phyloP scores from a whole-genome alignment of 1,140 invertebrate genomes.

The Saccostrea glomerata region DNA sequence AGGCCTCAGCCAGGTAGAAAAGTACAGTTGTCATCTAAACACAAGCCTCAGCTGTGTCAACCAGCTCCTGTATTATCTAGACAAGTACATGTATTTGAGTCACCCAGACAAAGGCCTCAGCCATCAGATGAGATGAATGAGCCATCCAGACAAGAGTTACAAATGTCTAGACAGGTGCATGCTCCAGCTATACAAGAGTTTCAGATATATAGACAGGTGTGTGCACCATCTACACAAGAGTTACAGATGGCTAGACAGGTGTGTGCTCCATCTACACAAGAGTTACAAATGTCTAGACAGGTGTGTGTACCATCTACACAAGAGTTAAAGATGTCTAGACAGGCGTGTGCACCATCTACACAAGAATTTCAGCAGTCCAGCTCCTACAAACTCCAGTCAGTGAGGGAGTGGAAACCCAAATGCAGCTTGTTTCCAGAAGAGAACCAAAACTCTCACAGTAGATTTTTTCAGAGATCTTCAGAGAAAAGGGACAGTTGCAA shows the following conservation, averaged over 20 bases:
- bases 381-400: neutral
- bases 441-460: neutral
- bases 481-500: neutral
- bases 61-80: no score
- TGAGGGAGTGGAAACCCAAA: neutral
- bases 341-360: neutral
- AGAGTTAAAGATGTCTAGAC: neutral
- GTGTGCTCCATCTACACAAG: neutral
- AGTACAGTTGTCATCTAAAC: no score
- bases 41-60: no score
- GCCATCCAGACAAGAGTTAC: no score
- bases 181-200: neutral
- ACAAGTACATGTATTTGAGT: no score
- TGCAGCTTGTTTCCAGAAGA: neutral
- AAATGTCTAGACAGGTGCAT: neutral
- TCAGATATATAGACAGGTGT: neutral
- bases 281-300: neutral
- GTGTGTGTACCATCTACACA: no score
- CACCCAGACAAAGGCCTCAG: no score
- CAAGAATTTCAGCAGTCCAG: neutral
- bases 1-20: no score
- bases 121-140: no score
- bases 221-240: no score
- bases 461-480: neutral
- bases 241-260: neutral